Conservation (phyloP, 2,888 invertebrate genomes). For the Nephrotoma guestfalica region DNA sequence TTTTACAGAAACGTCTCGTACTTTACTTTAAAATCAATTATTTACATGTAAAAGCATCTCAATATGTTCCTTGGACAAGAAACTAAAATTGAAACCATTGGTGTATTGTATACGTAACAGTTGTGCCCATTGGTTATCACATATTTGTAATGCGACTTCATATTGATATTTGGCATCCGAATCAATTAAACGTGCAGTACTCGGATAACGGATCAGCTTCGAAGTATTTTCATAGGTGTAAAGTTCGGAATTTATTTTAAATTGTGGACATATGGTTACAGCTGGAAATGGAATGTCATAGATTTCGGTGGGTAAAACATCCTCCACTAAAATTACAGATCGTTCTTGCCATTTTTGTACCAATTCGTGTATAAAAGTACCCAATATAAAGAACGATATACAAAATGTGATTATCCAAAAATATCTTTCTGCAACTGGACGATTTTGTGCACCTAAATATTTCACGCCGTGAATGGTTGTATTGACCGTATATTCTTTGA, state of each 20-base stretch:
- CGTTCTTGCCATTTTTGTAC: constrained; percentile 56
- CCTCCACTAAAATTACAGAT: constrained; percentile 47
- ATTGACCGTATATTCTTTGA: constrained; percentile 40
- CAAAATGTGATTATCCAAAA: constrained; percentile 49
- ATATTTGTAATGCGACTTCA: not conserved
- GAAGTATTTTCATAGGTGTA: not conserved
- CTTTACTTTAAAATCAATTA: not conserved
- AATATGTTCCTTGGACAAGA: not conserved
- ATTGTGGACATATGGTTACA: not conserved
- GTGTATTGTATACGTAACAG: too few species aligned
- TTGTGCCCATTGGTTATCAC: not conserved
- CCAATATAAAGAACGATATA: constrained; percentile 45
- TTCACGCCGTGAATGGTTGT: constrained; percentile 48
- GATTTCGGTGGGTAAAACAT: not conserved
- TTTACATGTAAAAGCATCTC: not conserved
- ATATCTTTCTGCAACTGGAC: constrained; percentile 41
- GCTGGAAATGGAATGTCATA: not conserved
- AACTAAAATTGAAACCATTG: not conserved
- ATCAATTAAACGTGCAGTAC: not conserved
- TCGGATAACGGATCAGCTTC: too few species aligned
- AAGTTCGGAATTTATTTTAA: not conserved
- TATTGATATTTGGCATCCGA: not conserved
- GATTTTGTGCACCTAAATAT: constrained; percentile 43
- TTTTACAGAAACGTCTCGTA: too few species aligned
- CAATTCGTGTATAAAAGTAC: constrained; percentile 43